A percentile compares a stretch with the other conserved stretches of the same genome.
Conservation (phyloP, 2,797 vertebrate genomes). For the Spinus pinus region DNA sequence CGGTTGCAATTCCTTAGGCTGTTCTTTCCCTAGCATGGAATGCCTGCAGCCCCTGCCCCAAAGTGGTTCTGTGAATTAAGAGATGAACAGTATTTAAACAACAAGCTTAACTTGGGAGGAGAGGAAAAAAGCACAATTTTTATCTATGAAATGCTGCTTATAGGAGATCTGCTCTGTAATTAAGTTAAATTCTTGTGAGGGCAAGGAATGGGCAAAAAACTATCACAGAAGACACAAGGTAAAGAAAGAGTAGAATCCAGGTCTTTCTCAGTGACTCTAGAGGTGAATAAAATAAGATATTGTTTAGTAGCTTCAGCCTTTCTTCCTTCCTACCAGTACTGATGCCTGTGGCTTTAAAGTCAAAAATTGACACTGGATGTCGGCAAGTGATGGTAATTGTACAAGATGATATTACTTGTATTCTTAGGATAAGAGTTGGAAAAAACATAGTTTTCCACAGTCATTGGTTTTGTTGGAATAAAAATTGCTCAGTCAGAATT, state of each 20-base stretch:
- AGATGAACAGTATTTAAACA: background rate
- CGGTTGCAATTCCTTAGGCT: background rate
- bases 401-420: conserved; percentile 34
- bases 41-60: rapidly evolving
- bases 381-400: conserved; percentile 29
- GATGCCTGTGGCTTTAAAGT: background rate
- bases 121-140: background rate
- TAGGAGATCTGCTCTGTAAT: background rate
- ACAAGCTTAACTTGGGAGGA: background rate
- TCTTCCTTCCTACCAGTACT: background rate
- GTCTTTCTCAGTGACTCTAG: background rate
- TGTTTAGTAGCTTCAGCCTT: background rate
- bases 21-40: background rate
- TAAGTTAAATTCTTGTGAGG: background rate
- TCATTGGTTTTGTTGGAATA: conserved; percentile 61
- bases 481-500: conserved; percentile 68
- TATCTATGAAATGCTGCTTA: background rate
- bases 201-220: background rate
- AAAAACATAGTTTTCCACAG: conserved; percentile 7
- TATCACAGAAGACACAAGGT: background rate
- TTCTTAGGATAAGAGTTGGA: background rate
- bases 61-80: rapidly evolving
- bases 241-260: background rate
- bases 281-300: background rate
- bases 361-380: background rate